phyloP scores from a whole-genome alignment of 1,140 invertebrate genomes.

The Theocolax elegans region DNA sequence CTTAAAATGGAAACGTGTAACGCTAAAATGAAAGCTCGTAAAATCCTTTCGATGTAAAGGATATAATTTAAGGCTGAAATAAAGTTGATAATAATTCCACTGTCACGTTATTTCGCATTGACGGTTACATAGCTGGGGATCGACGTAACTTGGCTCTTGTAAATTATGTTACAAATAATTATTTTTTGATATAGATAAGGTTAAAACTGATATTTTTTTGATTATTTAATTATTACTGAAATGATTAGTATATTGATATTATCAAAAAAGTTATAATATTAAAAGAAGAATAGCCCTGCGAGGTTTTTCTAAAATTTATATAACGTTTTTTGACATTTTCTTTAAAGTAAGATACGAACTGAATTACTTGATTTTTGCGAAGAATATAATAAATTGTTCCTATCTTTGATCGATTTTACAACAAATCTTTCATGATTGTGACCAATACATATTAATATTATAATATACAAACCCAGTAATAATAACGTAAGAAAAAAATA shows the following conservation, averaged over 20 bases:
- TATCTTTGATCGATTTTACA: constrained; percentile 15
- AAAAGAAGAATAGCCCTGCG: not conserved
- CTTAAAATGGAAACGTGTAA: constrained; percentile 34
- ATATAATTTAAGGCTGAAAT: constrained; percentile 39
- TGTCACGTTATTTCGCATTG: constrained; percentile 39
- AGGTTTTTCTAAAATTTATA: constrained; percentile 28
- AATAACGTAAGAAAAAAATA: constrained; percentile 17
- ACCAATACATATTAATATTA: constrained; percentile 20
- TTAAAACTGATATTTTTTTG: constrained; percentile 25
- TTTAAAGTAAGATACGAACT: constrained; percentile 16
- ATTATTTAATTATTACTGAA: constrained; percentile 31
- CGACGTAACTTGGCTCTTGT: constrained; percentile 35
- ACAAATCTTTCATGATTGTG: constrained; percentile 5
- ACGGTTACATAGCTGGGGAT: constrained; percentile 41
- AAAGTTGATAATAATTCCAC: constrained; percentile 34
- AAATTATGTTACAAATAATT: constrained; percentile 28
- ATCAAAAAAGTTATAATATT: constrained; percentile 25
- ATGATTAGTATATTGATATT: constrained; percentile 29
- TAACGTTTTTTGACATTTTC: constrained; percentile 12
- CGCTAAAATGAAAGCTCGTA: constrained; percentile 30
- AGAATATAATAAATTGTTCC: constrained; percentile 1
- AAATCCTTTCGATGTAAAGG: constrained; percentile 20
- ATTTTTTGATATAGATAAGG: constrained; percentile 27
- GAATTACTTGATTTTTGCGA: constrained; percentile 15
- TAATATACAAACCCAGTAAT: constrained; percentile 6